Percentiles rank a stretch among this genome's conserved stretches.
Conservation (phyloP, 2,113 vertebrate species). For the Hiodon alosoides region DNA sequence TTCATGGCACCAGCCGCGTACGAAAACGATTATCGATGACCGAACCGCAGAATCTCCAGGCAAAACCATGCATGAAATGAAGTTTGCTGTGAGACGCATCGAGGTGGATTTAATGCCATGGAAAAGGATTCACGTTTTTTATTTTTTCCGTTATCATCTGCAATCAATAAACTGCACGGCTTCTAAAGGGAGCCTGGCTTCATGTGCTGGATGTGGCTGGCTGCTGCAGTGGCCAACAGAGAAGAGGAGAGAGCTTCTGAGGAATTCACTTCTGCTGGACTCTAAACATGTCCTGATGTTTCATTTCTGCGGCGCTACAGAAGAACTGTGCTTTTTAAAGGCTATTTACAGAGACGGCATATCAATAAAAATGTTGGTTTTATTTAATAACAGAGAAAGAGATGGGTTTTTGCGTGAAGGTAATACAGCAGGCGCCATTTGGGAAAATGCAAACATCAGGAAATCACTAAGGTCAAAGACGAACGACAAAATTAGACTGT, state of each 20-base stretch:
- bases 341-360: background rate
- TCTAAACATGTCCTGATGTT: conserved; percentile 8
- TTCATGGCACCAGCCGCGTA: conserved; percentile 15
- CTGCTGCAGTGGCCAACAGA: too few relatives aligned
- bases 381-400: too few relatives aligned
- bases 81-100: conserved; percentile 32
- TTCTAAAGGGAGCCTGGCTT: conserved; percentile 1
- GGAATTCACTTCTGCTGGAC: conserved; percentile 22
- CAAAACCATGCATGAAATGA: conserved; percentile 45
- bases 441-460: too few relatives aligned
- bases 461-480: too few relatives aligned
- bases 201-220: too few relatives aligned
- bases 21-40: conserved; percentile 29
- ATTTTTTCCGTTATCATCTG: conserved; percentile 9
- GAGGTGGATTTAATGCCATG: background rate
- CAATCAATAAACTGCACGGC: background rate
- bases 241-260: conserved; percentile 19
- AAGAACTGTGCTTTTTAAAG: background rate
- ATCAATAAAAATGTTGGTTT: too few relatives aligned
- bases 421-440: too few relatives aligned
- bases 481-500: too few relatives aligned
- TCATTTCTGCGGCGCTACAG: background rate
- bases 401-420: too few relatives aligned
- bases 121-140: background rate
- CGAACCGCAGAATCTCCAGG: conserved; percentile 8